phyloP scores from a whole-genome alignment of 2,888 invertebrate genomes.

The Graphium colonna region DNA sequence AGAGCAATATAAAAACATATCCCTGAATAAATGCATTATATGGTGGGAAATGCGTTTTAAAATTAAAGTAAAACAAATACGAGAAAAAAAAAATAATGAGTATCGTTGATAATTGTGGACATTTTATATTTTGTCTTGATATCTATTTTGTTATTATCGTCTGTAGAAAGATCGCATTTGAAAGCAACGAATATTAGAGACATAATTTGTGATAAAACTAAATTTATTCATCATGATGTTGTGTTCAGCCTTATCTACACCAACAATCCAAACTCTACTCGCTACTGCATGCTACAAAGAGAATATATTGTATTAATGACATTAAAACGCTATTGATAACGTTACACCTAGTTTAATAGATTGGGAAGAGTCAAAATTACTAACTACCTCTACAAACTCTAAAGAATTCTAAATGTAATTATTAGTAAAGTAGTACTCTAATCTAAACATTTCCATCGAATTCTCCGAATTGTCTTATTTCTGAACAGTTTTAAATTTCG shows the following conservation, averaged over 20 bases:
- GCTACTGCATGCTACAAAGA: conserved; percentile 52
- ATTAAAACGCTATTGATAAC: conserved; percentile 28
- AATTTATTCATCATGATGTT: conserved; percentile 25
- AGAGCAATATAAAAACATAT: no score
- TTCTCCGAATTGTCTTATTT: background rate
- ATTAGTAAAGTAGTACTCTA: background rate
- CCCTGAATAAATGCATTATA: no score
- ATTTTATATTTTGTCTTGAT: no score
- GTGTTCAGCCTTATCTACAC: conserved; percentile 55
- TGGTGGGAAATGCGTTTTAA: no score
- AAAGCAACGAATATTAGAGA: background rate
- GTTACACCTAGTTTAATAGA: conserved; percentile 31
- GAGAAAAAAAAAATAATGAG: no score
- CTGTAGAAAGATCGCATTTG: no score
- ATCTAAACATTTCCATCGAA: conserved; percentile 10
- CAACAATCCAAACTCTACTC: conserved; percentile 61
- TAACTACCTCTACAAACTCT: conserved; percentile 30
- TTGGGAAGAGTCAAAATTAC: conserved; percentile 25
- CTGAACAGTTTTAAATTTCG: conserved; percentile 2
- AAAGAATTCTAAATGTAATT: conserved; percentile 24
- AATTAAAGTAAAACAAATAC: no score
- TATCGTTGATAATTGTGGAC: no score
- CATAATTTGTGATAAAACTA: background rate
- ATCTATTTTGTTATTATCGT: no score
- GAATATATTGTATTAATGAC: conserved; percentile 27